Base-by-base conservation (phyloP, 2,113 vertebrate species). In the Castor canadensis region DNA sequence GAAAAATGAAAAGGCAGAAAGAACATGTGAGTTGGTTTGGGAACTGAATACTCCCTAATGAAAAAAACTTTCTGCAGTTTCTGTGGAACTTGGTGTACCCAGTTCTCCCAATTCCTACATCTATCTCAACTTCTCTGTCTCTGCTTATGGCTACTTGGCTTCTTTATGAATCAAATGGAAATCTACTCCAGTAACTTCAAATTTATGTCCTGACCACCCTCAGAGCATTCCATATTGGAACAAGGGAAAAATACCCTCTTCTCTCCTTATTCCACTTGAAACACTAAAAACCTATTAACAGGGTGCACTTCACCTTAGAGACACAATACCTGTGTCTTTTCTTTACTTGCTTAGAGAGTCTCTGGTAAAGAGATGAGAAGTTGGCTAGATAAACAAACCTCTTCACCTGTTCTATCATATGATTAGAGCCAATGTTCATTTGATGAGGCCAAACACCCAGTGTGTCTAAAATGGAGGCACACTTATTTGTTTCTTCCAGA, bases 1-100 rank as follows among this genome's bases (percentile, higher is more conserved):
- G 11, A 95, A 38, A 84, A 96, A 85, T 52, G 92, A 95, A 94
- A 91, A 96, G 60, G 12, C 40, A 93, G 30, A 16, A 38, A 80
- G 35, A 93, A 89, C 52, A 69, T 24, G 40, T 38, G 22, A 69
- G 58, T 79, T 84, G 54, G 15, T 84, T 94, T 62, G 40, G 32
- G 49, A 86, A 49, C 7, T 87, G 56, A 88, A 49, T 62, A 77
- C 26, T 58, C 20, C 30, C 9, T 67, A 54, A 17, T 47, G 2
- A 96, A 94, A 81, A 77, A 20, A 84, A n/a, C 69, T 82, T 71
- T 87, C 64, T 87, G 7, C 49, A 82, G 49, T 49, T 28, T 24
- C 22, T 38, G 79, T 30, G 30, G 17, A 73, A 89, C 45, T 12
- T 30, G 22, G 49, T 11, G 72, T 16, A 49, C 17, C 20, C 47